A percentile compares a stretch with the other conserved stretches of the same genome.
Conservation (phyloP, 2,888 invertebrate species). For the Trachelus tabidus region DNA sequence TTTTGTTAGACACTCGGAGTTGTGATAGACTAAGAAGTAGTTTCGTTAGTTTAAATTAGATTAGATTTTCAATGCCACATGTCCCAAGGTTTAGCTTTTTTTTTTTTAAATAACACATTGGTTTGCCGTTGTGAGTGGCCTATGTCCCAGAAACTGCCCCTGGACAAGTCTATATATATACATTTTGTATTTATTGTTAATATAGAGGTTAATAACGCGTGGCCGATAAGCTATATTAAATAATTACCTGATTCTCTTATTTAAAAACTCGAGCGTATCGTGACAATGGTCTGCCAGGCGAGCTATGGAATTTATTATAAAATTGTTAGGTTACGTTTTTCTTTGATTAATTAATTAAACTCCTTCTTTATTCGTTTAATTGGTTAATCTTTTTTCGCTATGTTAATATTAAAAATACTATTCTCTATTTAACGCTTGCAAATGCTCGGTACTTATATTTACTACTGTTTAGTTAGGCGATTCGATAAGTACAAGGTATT, state of each 20-base stretch:
- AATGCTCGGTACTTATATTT: neutral
- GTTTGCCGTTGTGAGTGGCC: no score
- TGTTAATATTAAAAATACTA: neutral
- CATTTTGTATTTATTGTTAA: neutral
- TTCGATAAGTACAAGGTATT: neutral
- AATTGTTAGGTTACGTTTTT: neutral
- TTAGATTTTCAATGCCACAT: no score
- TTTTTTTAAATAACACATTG: no score
- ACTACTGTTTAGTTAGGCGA: neutral
- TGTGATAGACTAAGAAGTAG: no score
- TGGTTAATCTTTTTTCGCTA: neutral
- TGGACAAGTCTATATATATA: no score
- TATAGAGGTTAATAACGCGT: neutral
- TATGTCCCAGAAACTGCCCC: no score
- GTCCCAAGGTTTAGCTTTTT: no score
- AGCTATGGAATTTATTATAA: neutral
- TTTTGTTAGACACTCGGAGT: no score
- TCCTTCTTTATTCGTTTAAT: neutral
- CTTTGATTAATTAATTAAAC: neutral
- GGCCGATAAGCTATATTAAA: neutral
- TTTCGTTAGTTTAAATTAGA: no score
- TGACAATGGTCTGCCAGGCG: neutral
- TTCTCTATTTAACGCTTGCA: neutral
- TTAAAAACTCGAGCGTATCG: neutral
- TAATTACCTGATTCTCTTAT: neutral